phyloP scores from a whole-genome alignment of 2,113 vertebrate genomes.

The Hucho hucho region DNA sequence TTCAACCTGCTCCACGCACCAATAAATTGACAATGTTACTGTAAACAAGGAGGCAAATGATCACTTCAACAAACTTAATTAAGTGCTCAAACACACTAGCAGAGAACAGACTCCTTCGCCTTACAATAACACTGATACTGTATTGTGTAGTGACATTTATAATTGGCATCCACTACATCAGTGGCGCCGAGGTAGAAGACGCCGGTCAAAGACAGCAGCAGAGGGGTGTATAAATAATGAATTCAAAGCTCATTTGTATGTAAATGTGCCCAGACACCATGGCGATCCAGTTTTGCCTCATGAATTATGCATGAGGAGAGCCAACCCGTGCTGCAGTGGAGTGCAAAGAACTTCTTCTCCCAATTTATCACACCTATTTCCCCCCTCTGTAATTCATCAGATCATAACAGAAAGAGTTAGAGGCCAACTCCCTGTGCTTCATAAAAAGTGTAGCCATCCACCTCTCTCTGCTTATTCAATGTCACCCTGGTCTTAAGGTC shows the following conservation, averaged over 20 bases:
- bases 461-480: too few relatives aligned
- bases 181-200: not conserved
- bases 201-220: not conserved
- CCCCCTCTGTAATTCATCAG: too few relatives aligned
- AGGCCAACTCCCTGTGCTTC: too few relatives aligned
- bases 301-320: conserved; percentile 48
- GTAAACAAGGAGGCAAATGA: conserved; percentile 29
- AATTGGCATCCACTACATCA: conserved; percentile 15
- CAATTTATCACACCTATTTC: too few relatives aligned
- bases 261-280: conserved; percentile 50
- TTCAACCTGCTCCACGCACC: not conserved
- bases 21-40: not conserved
- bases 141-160: conserved; percentile 31
- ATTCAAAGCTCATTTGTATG: conserved; percentile 56
- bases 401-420: too few relatives aligned
- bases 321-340: conserved; percentile 5
- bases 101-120: not conserved
- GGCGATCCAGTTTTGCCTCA: conserved; percentile 34
- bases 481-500: too few relatives aligned
- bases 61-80: conserved; percentile 19
- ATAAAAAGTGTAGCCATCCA: too few relatives aligned
- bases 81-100: conserved; percentile 4
- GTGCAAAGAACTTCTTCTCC: not conserved
- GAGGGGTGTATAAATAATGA: conserved; percentile 41
- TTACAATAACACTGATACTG: conserved; percentile 14